Evolutionary conservation across 2,797 vertebrate species (phyloP), one percentile per base, ranked within the genome.

Genomic region (Vireo griseus): DNA sequence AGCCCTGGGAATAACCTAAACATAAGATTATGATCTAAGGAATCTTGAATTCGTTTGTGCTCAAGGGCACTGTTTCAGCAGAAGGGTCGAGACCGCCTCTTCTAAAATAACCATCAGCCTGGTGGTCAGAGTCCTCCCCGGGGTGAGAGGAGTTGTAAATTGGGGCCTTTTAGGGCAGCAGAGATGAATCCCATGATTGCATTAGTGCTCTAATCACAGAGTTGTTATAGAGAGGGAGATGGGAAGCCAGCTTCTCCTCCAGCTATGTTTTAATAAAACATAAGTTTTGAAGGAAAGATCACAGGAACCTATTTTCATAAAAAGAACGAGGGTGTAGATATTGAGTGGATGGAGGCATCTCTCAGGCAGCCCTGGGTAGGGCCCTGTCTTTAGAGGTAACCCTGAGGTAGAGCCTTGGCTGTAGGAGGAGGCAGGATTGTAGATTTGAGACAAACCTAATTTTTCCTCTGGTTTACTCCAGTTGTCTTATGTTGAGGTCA

Each of bases 181-280:
- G 86, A 90, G 88, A 92, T 86, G 95, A 86, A 92, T 96, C 90
- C 88, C 92, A 72, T 94, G 92, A 92, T 78, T 95, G 83, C 24
- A 3, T 88, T 85, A 94, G 83, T 59, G 44, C 92, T 96, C 66
- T 96, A 95, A 95, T 96, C 94, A 91, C 79, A 75, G 76, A 88
- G 76, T 67, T 90, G 79, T 65, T 93, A 55, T 20, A 84, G 20
- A 62, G 90, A 92, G 86, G 76, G 58, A 95, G 73, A 95, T 95
- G 95, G 86, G 76, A 96, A 94, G 94, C 62, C 66, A 92, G 79
- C 92, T 94, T 94, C 86, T 95, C 95, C 93, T 94, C 90, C 77
- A 96, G 95, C 93, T 96, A 95, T 69, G 83, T 90, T 96, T 96
- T 95, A 96, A 96, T 96, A 96, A 96, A 96, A 96, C 93, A 95